These are phyloP conservation scores for Rhinatrema bivittatum DNA, from an alignment of 2,797 vertebrate species.

Conservation along the genomic window DNA sequence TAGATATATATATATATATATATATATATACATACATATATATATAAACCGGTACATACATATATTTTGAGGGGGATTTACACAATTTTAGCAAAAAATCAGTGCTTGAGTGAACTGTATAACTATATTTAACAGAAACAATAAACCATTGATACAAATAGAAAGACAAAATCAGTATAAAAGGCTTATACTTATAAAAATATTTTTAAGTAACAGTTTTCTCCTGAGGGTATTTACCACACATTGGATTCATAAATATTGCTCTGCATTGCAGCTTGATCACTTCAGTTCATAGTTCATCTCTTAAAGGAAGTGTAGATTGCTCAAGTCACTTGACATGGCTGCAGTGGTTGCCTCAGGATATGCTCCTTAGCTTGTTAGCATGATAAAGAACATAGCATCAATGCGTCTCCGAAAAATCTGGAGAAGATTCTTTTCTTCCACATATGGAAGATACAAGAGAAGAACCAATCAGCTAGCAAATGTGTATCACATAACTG, in stretches of 20 bases:
- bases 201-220: conserved; percentile 82
- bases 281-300: conserved; percentile 56
- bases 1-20: conserved; percentile 4
- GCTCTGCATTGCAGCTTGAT: conserved; percentile 59
- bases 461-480: conserved; percentile 62
- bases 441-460: conserved; percentile 98
- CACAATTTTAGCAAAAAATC: conserved; percentile 70
- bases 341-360: conserved; percentile 60
- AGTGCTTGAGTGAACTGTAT: conserved; percentile 90
- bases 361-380: conserved; percentile 45
- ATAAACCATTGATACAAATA: conserved; percentile 71
- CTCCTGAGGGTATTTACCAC: conserved; percentile 91
- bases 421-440: conserved; percentile 97
- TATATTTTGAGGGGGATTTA: conserved; percentile 10
- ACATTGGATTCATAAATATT: conserved; percentile 71
- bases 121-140: conserved; percentile 76
- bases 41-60: background rate
- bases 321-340: conserved; percentile 60
- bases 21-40: conserved; percentile 8
- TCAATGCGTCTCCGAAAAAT: conserved; percentile 91
- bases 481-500: conserved; percentile 41
- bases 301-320: conserved; percentile 55
- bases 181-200: conserved; percentile 91
- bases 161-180: conserved; percentile 72
- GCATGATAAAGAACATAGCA: conserved; percentile 56